These are phyloP conservation scores for Scleropages formosus DNA, from an alignment of 2,797 vertebrate genomes.

Conservation along the genomic window DNA sequence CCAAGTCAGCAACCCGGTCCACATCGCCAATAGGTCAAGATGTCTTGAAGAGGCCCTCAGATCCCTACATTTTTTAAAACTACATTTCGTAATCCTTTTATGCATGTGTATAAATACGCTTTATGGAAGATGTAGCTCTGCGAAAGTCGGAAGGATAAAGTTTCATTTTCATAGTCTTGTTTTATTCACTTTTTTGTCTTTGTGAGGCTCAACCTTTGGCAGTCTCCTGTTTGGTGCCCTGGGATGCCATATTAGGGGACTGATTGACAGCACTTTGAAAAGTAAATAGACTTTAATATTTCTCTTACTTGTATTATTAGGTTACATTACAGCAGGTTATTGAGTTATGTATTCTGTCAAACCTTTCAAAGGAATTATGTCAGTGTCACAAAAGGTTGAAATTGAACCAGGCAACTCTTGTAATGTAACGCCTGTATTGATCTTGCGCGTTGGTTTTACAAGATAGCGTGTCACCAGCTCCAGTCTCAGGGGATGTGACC, in stretches of 20 bases:
- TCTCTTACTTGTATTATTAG: not conserved
- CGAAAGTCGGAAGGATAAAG: too few relatives aligned
- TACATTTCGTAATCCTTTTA: too few relatives aligned
- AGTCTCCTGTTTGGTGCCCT: not conserved
- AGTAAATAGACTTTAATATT: not conserved
- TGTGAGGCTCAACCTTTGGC: not conserved
- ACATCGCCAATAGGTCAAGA: too few relatives aligned
- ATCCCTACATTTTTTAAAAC: too few relatives aligned
- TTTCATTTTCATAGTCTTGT: not conserved
- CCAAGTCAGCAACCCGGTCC: too few relatives aligned
- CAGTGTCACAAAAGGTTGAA: not conserved
- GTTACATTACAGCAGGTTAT: conserved; percentile 5
- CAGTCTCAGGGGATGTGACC: not conserved
- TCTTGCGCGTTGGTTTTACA: conserved; percentile 2
- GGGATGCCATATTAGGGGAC: not conserved
- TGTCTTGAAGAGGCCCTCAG: too few relatives aligned
- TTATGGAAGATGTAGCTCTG: too few relatives aligned
- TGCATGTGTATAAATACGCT: too few relatives aligned
- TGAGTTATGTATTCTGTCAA: conserved; percentile 12
- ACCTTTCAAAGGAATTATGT: not conserved
- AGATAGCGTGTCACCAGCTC: conserved; percentile 2
- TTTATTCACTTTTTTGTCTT: not conserved
- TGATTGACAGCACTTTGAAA: not conserved
- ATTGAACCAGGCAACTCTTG: not conserved
- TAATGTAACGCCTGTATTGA: conserved; percentile 14